Percentiles rank a stretch among this genome's conserved stretches.
These are phyloP conservation scores for Zoanthus sansibaricus DNA, from an alignment of 92 coral and sea anemone species.

Conservation along the genomic window DNA sequence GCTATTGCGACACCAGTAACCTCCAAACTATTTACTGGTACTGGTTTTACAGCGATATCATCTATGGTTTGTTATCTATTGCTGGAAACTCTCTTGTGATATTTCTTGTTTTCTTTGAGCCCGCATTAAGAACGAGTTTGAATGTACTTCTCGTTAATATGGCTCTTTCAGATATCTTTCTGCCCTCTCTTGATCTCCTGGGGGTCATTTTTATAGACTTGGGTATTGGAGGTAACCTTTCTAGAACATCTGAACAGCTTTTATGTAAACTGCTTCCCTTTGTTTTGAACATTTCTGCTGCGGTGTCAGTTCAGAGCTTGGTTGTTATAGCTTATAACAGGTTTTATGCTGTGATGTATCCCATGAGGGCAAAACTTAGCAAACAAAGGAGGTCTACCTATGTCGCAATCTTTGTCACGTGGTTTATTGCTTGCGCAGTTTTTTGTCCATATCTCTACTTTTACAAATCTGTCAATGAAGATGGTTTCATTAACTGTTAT, in stretches of 20 bases:
- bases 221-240: background rate
- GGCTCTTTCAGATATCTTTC: slow-evolving; percentile 23
- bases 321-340: slow-evolving; percentile 23
- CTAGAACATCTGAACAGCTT: background rate
- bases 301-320: slow-evolving; percentile 29
- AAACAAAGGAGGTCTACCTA: background rate
- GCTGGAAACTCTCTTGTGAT: slow-evolving; percentile 26
- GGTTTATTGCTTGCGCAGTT: slow-evolving; percentile 15
- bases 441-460: slow-evolving; percentile 8
- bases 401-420: background rate
- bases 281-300: slow-evolving; percentile 17
- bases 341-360: slow-evolving; percentile 32
- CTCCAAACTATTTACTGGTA: slow-evolving; percentile 7
- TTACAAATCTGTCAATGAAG: slow-evolving; percentile 4
- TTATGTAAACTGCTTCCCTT: slow-evolving; percentile 2
- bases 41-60: slow-evolving; percentile 22
- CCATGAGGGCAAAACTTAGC: background rate
- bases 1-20: background rate
- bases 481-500: background rate
- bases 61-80: slow-evolving; percentile 5
- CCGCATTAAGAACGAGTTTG: slow-evolving; percentile 14
- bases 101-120: slow-evolving; percentile 7
- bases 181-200: slow-evolving; percentile 24
- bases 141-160: slow-evolving; percentile 23
- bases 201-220: background rate